Base-by-base conservation (phyloP, 2,797 vertebrate genomes). In the Gobionotothen gibberifrons region DNA sequence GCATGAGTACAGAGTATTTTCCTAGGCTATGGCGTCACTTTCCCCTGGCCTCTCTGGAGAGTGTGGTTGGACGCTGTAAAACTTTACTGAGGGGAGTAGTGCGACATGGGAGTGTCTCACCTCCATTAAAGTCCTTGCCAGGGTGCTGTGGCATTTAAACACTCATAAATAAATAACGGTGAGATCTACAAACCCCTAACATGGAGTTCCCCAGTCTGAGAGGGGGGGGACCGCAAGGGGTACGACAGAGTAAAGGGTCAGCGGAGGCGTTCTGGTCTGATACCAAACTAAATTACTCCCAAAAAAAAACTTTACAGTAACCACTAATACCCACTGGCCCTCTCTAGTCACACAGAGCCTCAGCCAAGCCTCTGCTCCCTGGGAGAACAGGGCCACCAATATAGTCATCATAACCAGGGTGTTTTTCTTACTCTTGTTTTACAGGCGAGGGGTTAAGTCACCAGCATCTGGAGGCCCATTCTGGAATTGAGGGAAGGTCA, bases 81-180 rank as follows among this genome's bases (percentile, higher is more conserved):
- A 94, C 83, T 93, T 94, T 92, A 93, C 89, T 87, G 89, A 93
- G 87, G 87, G 84, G 89, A 91, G 89, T 84, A 84, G 88, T 87
- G 90, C 85, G 87, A 93, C 90, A 91, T 92, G 90, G 90, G 90
- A 92, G 88, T 90, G 90, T 88, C 90, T 93, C 88, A 90, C 90
- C 88, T 93, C 89, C 91, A 90, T 93, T 93, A 91, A 93, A 93
- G 89, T 79, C 85, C 76, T 72, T 86, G 90, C 87, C 90, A 92
- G 83, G 87, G 89, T 88, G 75, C 87, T 84, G 85, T 90, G 88
- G 91, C 85, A 90, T 92, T 93, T 87, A 91, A 93, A 88, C 81
- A 84, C 78, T 87, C 78, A 80, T 90, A 89, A 93, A 90, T 92
- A 91, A 89, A 88, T 82, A 89, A 91, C 71, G 66, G 84, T 72